A percentile compares a stretch with the other conserved stretches of the same genome.
Conservation (phyloP, 1,140 invertebrate species). For the Notospermus geniculatus region DNA sequence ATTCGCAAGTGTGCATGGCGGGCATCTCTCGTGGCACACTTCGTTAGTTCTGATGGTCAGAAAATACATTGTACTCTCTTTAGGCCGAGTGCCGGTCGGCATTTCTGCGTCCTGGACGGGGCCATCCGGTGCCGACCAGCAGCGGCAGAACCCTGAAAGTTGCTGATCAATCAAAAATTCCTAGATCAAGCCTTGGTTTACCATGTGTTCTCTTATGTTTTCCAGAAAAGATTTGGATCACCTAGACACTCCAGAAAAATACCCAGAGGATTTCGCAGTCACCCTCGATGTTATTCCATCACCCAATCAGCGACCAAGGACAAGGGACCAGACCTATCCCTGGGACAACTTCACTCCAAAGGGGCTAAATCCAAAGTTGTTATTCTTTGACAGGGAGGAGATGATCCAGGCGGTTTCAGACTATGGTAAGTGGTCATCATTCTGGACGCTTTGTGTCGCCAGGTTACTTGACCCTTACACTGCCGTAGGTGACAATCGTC, state of each 20-base stretch:
- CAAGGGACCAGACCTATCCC: conserved; percentile 61
- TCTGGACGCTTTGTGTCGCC: too few relatives aligned
- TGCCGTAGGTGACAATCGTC: too few relatives aligned
- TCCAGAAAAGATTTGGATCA: conserved; percentile 75
- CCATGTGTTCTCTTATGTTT: conserved; percentile 25
- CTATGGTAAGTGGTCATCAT: conserved; percentile 49
- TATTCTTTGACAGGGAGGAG: conserved; percentile 80
- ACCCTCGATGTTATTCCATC: conserved; percentile 72
- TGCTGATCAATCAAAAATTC: too few relatives aligned
- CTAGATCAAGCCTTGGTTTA: too few relatives aligned
- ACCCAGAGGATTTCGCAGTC: conserved; percentile 73
- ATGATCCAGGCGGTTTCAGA: conserved; percentile 61
- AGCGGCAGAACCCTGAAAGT: too few relatives aligned
- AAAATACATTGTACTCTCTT: not conserved
- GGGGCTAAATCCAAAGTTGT: conserved; percentile 61
- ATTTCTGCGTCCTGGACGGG: too few relatives aligned
- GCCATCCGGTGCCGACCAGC: too few relatives aligned
- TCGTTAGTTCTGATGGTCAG: too few relatives aligned
- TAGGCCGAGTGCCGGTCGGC: too few relatives aligned
- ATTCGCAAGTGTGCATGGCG: too few relatives aligned
- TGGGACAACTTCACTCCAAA: conserved; percentile 69
- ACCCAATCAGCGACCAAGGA: conserved; percentile 65
- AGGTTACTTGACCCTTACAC: too few relatives aligned
- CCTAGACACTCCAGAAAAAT: conserved; percentile 75
- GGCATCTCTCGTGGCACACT: too few relatives aligned